These are phyloP conservation scores for Miniopterus natalensis DNA, from an alignment of 2,113 vertebrate species.

Conservation along the genomic window DNA sequence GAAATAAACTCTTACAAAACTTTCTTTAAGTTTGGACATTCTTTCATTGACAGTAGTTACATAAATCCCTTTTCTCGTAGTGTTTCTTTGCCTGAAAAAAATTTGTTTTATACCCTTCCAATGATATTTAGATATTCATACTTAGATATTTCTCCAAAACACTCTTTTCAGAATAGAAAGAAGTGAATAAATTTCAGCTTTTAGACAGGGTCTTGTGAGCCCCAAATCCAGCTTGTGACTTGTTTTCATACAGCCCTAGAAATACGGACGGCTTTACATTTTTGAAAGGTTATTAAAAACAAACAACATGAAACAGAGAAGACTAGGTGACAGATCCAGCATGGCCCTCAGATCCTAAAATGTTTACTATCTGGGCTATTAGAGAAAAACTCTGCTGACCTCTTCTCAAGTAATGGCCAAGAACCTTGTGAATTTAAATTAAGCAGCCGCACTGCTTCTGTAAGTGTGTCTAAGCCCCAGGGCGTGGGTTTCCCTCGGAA, in stretches of 20 bases:
- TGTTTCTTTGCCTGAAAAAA: background rate
- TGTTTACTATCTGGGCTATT: background rate
- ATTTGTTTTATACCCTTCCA: background rate
- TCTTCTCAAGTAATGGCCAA: background rate
- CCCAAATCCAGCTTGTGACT: background rate
- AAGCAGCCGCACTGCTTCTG: background rate
- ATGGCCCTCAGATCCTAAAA: background rate
- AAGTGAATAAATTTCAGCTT: background rate
- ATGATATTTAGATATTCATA: background rate
- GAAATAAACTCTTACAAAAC: background rate
- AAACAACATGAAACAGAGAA: background rate
- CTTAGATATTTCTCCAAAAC: background rate
- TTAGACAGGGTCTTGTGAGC: background rate
- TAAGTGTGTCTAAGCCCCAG: background rate
- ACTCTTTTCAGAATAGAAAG: background rate
- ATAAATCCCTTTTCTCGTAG: background rate
- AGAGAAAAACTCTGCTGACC: background rate
- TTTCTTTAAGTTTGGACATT: background rate
- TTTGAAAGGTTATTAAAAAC: background rate
- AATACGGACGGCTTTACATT: background rate
- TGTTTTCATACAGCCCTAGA: background rate
- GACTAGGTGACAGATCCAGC: background rate
- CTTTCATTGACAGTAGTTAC: background rate
- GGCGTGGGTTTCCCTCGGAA: background rate
- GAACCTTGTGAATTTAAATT: background rate